Conservation (phyloP, 2,113 vertebrate species). For the Notechis scutatus region DNA sequence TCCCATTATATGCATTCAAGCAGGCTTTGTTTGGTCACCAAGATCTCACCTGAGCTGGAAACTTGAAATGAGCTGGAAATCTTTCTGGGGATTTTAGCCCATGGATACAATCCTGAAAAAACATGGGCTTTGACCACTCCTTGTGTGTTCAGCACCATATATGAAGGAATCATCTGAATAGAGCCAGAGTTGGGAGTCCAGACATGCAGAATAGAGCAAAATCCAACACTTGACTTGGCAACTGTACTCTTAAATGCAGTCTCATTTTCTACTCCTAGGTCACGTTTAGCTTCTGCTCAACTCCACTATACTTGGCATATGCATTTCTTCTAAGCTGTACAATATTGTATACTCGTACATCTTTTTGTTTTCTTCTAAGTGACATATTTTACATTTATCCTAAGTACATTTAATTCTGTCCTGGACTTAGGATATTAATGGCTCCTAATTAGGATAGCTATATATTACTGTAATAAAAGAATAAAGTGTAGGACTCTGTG, state of each 20-base stretch:
- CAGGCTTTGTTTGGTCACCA: neutral
- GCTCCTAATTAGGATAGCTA: neutral
- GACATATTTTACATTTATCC: neutral
- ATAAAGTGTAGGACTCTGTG: neutral
- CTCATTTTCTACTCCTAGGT: neutral
- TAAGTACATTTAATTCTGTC: neutral
- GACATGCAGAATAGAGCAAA: neutral
- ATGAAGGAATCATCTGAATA: neutral
- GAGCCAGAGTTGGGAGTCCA: neutral
- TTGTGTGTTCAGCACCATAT: neutral
- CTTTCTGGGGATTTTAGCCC: neutral
- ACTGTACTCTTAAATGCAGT: neutral
- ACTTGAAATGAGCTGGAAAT: neutral
- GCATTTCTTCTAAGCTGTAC: neutral
- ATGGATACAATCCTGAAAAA: neutral
- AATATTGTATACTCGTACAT: neutral
- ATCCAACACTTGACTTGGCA: neutral
- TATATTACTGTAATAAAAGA: neutral
- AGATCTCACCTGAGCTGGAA: neutral
- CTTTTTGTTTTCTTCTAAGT: neutral
- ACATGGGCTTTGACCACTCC: neutral
- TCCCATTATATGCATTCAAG: neutral
- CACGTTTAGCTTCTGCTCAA: neutral
- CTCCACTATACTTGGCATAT: neutral
- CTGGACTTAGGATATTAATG: neutral